phyloP scores from a whole-genome alignment of 2,797 vertebrate genomes.

The Phrynocephalus forsythii region DNA sequence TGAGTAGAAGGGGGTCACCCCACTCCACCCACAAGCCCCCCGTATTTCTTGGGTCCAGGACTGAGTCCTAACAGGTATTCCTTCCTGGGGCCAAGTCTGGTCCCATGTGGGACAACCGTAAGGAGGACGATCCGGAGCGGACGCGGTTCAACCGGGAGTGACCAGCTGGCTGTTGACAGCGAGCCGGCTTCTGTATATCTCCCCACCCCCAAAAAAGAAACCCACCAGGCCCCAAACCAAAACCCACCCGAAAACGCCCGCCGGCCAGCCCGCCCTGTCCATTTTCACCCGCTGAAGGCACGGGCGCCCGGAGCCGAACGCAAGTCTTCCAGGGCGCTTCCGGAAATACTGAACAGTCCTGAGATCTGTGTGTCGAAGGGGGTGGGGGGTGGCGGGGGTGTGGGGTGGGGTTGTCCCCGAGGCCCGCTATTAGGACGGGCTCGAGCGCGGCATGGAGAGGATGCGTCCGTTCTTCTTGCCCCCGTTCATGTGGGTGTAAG shows the following conservation, averaged over 20 bases:
- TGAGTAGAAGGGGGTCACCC: too few relatives aligned
- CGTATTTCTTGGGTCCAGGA: too few relatives aligned
- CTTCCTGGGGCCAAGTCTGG: too few relatives aligned
- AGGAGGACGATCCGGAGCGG: constrained; percentile 52
- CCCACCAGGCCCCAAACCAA: constrained; percentile 31
- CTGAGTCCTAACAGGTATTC: too few relatives aligned
- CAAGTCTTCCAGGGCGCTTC: constrained; percentile 39
- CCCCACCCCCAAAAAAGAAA: constrained; percentile 43
- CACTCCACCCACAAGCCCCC: too few relatives aligned
- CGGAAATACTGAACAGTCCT: constrained; percentile 85
- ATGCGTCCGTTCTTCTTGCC: constrained; percentile 96
- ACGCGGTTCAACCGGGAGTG: too few relatives aligned
- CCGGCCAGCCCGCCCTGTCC: background rate
- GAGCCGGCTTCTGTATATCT: constrained; percentile 47
- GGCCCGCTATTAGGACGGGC: constrained; percentile 89
- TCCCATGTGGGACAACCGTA: too few relatives aligned
- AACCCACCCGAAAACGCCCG: background rate
- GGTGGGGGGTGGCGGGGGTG: background rate
- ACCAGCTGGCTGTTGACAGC: constrained; percentile 55
- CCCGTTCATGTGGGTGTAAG: constrained; percentile 99
- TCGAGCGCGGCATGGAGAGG: constrained; percentile 91
- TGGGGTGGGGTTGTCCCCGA: too few relatives aligned
- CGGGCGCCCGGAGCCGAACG: constrained; percentile 7
- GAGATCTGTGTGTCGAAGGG: constrained; percentile 84
- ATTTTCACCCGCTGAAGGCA: constrained; percentile 51